Evolutionary conservation across 2,888 invertebrate species (phyloP).

Genomic region (Omphaloscelis lunosa): DNA sequence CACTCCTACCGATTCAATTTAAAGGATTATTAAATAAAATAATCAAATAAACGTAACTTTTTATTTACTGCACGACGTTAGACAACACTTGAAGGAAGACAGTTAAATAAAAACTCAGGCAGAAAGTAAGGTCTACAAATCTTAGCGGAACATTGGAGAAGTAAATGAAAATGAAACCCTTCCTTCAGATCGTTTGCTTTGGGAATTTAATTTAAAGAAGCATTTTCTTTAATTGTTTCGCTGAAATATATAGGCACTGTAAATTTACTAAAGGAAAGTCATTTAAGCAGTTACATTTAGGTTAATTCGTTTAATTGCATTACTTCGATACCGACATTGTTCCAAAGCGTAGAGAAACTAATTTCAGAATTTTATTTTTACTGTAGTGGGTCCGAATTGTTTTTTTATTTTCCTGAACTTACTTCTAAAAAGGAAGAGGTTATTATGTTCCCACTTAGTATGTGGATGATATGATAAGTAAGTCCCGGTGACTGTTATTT

Average conservation of each 20-base stretch:
- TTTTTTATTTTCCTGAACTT: slow-evolving; percentile 41
- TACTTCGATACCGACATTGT: slow-evolving; percentile 23
- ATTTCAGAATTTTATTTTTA: slow-evolving; percentile 33
- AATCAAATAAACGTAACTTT: not conserved
- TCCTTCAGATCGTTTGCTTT: slow-evolving; percentile 72
- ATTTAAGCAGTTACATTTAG: slow-evolving; percentile 69
- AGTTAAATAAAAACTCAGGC: slow-evolving; percentile 37
- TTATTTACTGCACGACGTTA: not conserved
- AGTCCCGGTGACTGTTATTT: no score
- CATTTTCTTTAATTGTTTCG: slow-evolving; percentile 81
- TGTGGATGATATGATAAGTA: no score
- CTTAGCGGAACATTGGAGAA: slow-evolving; percentile 61
- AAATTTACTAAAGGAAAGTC: slow-evolving; percentile 76
- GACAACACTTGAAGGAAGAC: not conserved
- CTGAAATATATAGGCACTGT: slow-evolving; percentile 76
- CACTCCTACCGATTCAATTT: not conserved
- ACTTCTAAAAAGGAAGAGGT: no score
- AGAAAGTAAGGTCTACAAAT: slow-evolving; percentile 43
- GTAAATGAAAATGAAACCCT: slow-evolving; percentile 78
- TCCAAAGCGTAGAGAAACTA: slow-evolving; percentile 13
- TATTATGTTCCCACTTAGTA: no score
- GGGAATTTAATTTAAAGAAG: slow-evolving; percentile 84
- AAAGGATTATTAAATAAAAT: not conserved
- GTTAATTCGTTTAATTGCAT: slow-evolving; percentile 63
- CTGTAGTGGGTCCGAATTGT: slow-evolving; percentile 30